Evolutionary conservation across 2,888 invertebrate genomes (phyloP).

Genomic region (Deilephila porcellus): DNA sequence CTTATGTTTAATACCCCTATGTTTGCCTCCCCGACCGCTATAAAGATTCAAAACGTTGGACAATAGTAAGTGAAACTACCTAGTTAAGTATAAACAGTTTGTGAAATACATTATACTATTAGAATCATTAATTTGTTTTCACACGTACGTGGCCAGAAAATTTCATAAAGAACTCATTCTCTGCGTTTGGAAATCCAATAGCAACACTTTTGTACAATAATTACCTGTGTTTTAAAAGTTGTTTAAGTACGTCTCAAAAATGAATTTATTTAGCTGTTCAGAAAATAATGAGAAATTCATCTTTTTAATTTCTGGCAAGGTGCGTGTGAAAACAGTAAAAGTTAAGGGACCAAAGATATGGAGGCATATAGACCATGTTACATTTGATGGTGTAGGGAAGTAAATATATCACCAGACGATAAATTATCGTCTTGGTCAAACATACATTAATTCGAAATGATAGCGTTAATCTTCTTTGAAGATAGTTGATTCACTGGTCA

Average conservation of each 20-base stretch:
- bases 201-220: too few species aligned
- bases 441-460: too few species aligned
- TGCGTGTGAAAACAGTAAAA: background rate
- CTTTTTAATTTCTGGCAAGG: background rate
- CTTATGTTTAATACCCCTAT: background rate
- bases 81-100: constrained; percentile 29
- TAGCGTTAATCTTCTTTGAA: too few species aligned
- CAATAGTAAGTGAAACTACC: constrained; percentile 39
- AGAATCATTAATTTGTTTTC: background rate
- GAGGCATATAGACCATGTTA: background rate
- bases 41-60: constrained; percentile 44
- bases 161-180: background rate
- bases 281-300: too few species aligned
- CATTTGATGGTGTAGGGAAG: background rate
- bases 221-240: too few species aligned
- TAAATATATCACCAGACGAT: background rate
- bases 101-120: constrained; percentile 27
- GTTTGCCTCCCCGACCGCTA: background rate
- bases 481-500: too few species aligned
- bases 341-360: constrained; percentile 2
- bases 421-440: too few species aligned
- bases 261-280: too few species aligned
- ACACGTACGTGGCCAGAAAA: constrained; percentile 8
- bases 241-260: too few species aligned
- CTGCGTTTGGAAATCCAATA: too few species aligned